Evolutionary conservation across 2,888 invertebrate genomes (phyloP).

Genomic region (Drosophila meridiana): DNA sequence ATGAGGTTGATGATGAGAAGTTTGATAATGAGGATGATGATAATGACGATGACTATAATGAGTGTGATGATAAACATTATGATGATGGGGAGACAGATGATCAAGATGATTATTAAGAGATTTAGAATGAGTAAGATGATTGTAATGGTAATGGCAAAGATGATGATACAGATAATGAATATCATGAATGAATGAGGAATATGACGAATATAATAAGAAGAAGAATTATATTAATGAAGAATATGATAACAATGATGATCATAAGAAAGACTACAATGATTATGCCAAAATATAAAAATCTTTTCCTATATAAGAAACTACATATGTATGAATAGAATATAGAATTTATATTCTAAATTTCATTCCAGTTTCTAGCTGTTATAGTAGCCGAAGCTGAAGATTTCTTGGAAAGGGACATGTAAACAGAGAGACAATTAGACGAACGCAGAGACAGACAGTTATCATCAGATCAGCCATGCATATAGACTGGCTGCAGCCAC

Average conservation of each 20-base stretch:
- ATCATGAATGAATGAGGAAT: background rate
- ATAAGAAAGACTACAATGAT: background rate
- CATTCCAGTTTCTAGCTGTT: background rate
- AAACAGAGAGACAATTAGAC: background rate
- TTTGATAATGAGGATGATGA: background rate
- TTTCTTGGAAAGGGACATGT: too few relatives aligned
- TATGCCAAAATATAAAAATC: background rate
- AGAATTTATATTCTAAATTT: too few relatives aligned
- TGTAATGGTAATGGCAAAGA: background rate
- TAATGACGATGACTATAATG: background rate
- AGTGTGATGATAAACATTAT: background rate
- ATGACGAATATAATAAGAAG: background rate
- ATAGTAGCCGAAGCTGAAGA: too few relatives aligned
- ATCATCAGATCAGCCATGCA: background rate
- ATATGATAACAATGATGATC: background rate
- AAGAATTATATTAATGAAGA: background rate
- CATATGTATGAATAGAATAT: too few relatives aligned
- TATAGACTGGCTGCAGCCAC: background rate
- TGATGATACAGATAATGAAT: too few relatives aligned
- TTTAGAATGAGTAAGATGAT: background rate
- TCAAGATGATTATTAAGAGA: background rate
- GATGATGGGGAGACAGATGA: background rate
- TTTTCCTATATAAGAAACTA: too few relatives aligned
- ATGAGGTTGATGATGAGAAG: background rate
- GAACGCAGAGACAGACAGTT: background rate